A percentile compares a stretch with the other conserved stretches of the same genome.
Conservation (phyloP, 2,888 invertebrate genomes). For the Odontomyia ornata region DNA sequence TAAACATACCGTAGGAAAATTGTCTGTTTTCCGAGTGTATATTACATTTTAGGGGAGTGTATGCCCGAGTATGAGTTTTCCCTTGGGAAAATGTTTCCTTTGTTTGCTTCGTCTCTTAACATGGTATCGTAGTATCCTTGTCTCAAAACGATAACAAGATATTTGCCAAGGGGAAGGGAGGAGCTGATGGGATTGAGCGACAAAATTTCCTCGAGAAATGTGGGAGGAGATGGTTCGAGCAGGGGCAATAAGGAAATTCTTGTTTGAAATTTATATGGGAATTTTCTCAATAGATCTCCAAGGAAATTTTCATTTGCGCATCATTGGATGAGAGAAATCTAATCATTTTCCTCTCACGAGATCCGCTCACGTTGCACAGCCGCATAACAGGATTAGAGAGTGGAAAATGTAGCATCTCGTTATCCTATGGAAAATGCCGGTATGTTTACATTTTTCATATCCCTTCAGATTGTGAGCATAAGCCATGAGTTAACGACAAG, state of each 20-base stretch:
- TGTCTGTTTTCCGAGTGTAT: background rate
- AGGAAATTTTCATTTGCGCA: conserved; percentile 13
- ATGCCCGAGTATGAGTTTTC: background rate
- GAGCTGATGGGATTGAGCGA: conserved; percentile 33
- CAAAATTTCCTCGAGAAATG: background rate
- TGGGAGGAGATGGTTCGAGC: background rate
- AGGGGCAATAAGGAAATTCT: background rate
- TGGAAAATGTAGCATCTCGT: background rate
- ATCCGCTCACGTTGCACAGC: background rate
- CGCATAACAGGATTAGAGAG: background rate
- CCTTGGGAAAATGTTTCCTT: conserved; percentile 22
- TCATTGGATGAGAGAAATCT: background rate
- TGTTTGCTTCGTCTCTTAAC: background rate
- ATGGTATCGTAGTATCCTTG: background rate
- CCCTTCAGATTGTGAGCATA: background rate
- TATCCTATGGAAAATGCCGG: conserved; percentile 7
- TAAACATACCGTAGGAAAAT: background rate
- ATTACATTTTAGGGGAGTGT: background rate
- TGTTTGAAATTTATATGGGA: background rate
- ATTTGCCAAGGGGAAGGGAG: conserved; percentile 13
- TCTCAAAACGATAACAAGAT: background rate
- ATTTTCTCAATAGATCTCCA: background rate
- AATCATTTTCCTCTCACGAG: background rate
- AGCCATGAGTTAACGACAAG: background rate
- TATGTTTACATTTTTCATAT: conserved; percentile 38